These are phyloP conservation scores for Acrocyrtus sp. DNA, from an alignment of 2,888 invertebrate species.

Conservation along the genomic window DNA sequence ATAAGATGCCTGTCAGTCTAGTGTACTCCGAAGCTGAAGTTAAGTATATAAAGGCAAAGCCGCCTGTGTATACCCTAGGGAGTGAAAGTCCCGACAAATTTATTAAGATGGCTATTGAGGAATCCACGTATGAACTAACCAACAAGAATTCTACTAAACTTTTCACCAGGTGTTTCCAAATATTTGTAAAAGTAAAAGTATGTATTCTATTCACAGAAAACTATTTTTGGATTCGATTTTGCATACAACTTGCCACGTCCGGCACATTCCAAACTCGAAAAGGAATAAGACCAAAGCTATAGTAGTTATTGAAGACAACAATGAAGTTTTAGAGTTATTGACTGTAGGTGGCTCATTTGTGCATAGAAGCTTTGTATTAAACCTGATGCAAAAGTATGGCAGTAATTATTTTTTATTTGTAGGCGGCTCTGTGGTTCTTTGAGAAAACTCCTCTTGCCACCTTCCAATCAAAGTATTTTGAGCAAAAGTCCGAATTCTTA, in stretches of 20 bases:
- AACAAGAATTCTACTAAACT: background rate
- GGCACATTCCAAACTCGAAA: background rate
- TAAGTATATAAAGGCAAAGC: constrained; percentile 21
- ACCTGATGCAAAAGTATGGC: no score
- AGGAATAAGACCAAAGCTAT: constrained; percentile 27
- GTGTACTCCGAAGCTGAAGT: constrained; percentile 26
- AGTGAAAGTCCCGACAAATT: constrained; percentile 21
- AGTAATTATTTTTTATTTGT: background rate
- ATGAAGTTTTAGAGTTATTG: constrained; percentile 39
- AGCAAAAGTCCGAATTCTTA: constrained; percentile 16
- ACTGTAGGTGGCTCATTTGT: constrained; percentile 22
- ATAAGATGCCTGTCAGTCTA: constrained; percentile 35
- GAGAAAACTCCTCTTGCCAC: constrained; percentile 45
- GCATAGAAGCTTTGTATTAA: no score
- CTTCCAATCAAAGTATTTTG: constrained; percentile 34
- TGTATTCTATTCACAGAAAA: no score
- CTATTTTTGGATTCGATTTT: constrained; percentile 32
- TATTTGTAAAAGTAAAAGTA: no score
- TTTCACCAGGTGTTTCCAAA: background rate
- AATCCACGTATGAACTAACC: no score
- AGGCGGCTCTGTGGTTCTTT: constrained; percentile 50
- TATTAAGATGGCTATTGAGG: constrained; percentile 28
- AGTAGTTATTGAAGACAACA: constrained; percentile 38
- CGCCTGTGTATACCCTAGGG: constrained; percentile 7
- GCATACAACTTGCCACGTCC: constrained; percentile 7